Percentiles rank a stretch among this genome's conserved stretches.
These are phyloP conservation scores for Taenaris catops DNA, from an alignment of 2,888 invertebrate species.

Conservation along the genomic window DNA sequence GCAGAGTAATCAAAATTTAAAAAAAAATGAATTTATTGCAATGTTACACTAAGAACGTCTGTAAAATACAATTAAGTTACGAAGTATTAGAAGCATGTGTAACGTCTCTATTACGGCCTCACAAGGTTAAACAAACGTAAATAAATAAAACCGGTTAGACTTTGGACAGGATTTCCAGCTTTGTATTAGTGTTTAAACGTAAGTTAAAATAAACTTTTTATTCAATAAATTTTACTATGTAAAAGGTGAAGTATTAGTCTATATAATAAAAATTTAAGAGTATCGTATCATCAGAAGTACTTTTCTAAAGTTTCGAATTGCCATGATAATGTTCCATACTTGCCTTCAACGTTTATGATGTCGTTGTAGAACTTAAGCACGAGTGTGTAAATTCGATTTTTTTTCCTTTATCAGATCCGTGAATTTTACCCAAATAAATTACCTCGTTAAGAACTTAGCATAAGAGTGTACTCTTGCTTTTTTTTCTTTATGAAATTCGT, in stretches of 20 bases:
- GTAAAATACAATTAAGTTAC: too few species aligned
- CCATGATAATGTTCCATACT: too few species aligned
- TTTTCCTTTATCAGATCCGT: slow-evolving; percentile 43
- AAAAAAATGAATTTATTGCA: too few species aligned
- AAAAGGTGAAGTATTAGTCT: too few species aligned
- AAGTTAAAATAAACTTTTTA: slow-evolving; percentile 8
- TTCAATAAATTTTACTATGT: too few species aligned
- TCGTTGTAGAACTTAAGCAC: slow-evolving; percentile 11
- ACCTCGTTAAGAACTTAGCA: slow-evolving; percentile 23
- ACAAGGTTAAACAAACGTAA: slow-evolving; percentile 19
- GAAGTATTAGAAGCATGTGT: slow-evolving; percentile 1
- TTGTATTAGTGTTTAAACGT: slow-evolving; percentile 13
- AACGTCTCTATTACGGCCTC: slow-evolving; percentile 9
- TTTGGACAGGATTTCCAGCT: slow-evolving; percentile 10
- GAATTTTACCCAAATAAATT: slow-evolving; percentile 50
- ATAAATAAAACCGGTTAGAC: slow-evolving; percentile 19
- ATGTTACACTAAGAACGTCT: too few species aligned
- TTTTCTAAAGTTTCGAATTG: too few species aligned
- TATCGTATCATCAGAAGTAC: too few species aligned
- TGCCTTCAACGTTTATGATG: background rate
- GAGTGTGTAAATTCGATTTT: slow-evolving; percentile 32
- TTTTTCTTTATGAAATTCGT: slow-evolving; percentile 24
- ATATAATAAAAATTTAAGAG: too few species aligned
- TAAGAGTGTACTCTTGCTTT: background rate
- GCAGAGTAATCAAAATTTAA: too few species aligned